Evolutionary conservation across 2,797 vertebrate genomes (phyloP), one percentile per base, ranked within the genome.

Genomic region (Lepilemur ruficaudatus): DNA sequence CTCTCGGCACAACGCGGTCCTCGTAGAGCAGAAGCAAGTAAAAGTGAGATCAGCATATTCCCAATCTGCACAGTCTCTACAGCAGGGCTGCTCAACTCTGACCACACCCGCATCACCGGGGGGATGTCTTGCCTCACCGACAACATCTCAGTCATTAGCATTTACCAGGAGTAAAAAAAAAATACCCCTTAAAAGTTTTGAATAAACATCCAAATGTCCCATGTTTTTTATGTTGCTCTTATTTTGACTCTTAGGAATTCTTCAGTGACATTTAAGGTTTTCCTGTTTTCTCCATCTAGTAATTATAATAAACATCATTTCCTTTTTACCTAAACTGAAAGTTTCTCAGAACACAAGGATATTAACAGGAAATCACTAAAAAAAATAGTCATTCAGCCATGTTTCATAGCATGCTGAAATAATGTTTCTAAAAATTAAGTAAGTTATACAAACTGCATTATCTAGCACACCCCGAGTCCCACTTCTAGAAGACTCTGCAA

Each of bases 391-490:
- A 75, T 55, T n/a, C 4, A 32, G 55, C 52, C 59, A 61, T 86
- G 14, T 48, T 63, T 91, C 69, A 15, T 55, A 38, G 20, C 23
- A 35, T 12, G 15, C 43, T 87, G 52, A 88, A 91, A 78, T 65
- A 32, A 76, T 75, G 22, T 70, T 81, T 90, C 89, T 75, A 70
- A 94, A 75, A 35, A 35, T 50, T 76, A 90, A 96, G n/a, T 48
- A 81, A 81, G 35, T 46, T 75, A 79, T 11, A 79, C 3, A 83
- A 92, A 0, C 7, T 46, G 48, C 12, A 38, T 0, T 38, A 72
- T 52, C 92, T 65, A 52, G 23, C 61, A 50, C 10, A 4, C 14
- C 23, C 7, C 75, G 80, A 52, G 18, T 25, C 82, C 82, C 32
- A 59, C 57, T 87, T 63, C 72, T 46, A 96, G n/a, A 52, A 72